Evolutionary conservation across 2,797 vertebrate species (phyloP), one percentile per base, ranked within the genome.

Genomic region (Pyrocephalus nanus): DNA sequence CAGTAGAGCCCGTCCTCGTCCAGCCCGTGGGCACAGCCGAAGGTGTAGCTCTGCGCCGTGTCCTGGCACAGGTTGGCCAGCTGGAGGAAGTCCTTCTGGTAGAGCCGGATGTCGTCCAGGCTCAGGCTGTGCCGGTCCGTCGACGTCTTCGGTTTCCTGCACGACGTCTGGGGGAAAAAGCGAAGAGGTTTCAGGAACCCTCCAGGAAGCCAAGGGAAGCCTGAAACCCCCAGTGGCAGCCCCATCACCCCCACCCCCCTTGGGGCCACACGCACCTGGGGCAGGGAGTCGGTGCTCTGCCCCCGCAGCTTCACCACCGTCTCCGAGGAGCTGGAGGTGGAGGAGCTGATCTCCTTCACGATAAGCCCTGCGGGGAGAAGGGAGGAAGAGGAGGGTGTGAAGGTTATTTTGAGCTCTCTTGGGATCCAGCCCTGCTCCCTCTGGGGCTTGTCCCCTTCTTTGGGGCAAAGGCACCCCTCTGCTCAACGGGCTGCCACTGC

Each of bases 291-390:
- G 0, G 99, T 99, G 97, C 99, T 99, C 96, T 99, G 99, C 84
- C 99, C 99, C 70, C 98, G 99, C 96, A 99, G 98, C 97, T 99
- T 99, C 72, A 99, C 99, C 25, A 99, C 99, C 0, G 99, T 99
- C 97, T 99, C 99, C 0, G 99, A 99, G 74, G 99, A 99, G 97
- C 99, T 99, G 90, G 99, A 99, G 11, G 99, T 99, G 94, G 99
- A 99, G 19, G 99, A 99, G 96, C 98, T 98, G 58, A 99, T 98
- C 88, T 99, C 99, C 96, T 99, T 99, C 50, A 99, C 99, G 18
- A 99, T 98, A 66, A 99, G 98, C 32, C 99, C 99, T 99, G 96
- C 2, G 21, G 3, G 12, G 21, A 7, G 19, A 54, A 62, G 47
- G 85, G 69, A 93, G 30, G 91, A 74, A 66, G 38, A 48, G 80